phyloP scores from a whole-genome alignment of 2,888 invertebrate species.

The Stenolophus ochropezus region DNA sequence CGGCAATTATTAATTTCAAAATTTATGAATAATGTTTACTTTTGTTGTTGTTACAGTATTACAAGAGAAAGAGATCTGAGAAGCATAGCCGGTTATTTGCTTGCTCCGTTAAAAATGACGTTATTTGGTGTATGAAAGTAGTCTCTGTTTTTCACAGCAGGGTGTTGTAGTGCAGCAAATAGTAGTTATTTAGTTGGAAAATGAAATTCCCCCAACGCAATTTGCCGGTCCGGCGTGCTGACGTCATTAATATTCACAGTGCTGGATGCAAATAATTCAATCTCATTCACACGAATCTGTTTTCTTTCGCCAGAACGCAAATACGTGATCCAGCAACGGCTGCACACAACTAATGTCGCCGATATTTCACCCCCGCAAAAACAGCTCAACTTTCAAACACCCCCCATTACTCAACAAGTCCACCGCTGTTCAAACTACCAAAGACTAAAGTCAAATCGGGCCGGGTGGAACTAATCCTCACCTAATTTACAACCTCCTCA shows the following conservation, averaged over 20 bases:
- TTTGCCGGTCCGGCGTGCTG: not conserved
- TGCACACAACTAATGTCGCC: conserved; percentile 15
- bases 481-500: not conserved
- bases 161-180: not conserved
- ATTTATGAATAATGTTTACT: too few relatives aligned
- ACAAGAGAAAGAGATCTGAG: too few relatives aligned
- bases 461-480: not conserved
- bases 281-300: conserved; percentile 22
- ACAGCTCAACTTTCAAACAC: conserved; percentile 47
- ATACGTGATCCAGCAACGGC: not conserved
- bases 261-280: conserved; percentile 15
- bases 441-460: not conserved
- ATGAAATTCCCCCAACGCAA: not conserved
- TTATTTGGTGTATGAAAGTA: too few relatives aligned
- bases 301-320: conserved; percentile 13
- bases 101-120: too few relatives aligned
- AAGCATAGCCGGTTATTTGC: too few relatives aligned
- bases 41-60: too few relatives aligned
- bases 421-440: conserved; percentile 33
- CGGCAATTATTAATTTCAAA: too few relatives aligned
- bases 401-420: conserved; percentile 44
- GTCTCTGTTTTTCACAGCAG: too few relatives aligned
- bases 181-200: not conserved
- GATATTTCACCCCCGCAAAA: conserved; percentile 46
- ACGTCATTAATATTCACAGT: conserved; percentile 14